These are phyloP conservation scores for Eupithecia insigniata DNA, from an alignment of 2,888 invertebrate species.

Conservation along the genomic window DNA sequence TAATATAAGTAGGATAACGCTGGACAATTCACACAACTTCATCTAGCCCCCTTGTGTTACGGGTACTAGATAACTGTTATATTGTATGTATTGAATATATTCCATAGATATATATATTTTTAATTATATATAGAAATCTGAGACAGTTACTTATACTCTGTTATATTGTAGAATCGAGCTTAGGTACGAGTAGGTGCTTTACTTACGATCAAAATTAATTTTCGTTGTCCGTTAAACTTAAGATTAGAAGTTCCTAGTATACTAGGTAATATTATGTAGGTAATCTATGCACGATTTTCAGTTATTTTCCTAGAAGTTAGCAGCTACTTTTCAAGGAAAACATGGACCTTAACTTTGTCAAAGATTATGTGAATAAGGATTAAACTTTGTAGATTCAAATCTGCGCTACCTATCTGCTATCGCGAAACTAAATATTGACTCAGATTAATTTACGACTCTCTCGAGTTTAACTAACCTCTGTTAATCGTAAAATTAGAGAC, in stretches of 20 bases:
- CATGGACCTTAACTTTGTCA: conserved; percentile 26
- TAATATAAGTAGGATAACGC: no score
- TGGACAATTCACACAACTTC: no score
- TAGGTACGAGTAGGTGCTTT: no score
- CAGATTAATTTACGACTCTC: conserved; percentile 34
- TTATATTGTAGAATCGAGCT: no score
- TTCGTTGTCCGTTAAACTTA: not conserved
- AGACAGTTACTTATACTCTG: no score
- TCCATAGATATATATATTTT: no score
- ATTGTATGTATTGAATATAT: no score
- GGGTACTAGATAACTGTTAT: no score
- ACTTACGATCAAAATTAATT: no score
- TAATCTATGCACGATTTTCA: conserved; percentile 13
- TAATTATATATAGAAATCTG: no score
- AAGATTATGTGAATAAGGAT: conserved; percentile 33
- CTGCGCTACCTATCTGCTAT: conserved; percentile 32
- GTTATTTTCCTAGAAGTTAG: conserved; percentile 6
- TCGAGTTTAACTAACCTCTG: not conserved
- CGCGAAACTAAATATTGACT: conserved; percentile 36
- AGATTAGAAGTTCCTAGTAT: not conserved
- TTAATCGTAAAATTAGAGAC: not conserved
- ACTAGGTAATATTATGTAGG: not conserved
- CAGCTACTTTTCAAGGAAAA: conserved; percentile 20
- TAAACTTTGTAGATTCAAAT: conserved; percentile 33
- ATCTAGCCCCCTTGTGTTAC: no score